phyloP scores from a whole-genome alignment of 2,888 invertebrate genomes.

The Cylindroiulus punctatus region DNA sequence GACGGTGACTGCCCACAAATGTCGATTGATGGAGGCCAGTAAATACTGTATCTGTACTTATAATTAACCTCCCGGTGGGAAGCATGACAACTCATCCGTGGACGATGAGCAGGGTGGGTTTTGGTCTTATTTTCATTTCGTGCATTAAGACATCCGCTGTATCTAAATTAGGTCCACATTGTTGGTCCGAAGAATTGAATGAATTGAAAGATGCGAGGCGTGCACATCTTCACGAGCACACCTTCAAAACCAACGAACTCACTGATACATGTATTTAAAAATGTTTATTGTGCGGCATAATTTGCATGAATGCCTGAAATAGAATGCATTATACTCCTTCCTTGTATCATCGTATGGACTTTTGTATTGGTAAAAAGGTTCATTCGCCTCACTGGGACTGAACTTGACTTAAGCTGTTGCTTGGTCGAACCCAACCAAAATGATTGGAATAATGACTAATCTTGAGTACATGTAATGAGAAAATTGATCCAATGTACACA shows the following conservation, averaged over 20 bases:
- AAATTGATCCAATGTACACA: too few species aligned
- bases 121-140: background rate
- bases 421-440: too few species aligned
- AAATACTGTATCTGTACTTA: background rate
- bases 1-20: background rate
- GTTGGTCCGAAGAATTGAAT: background rate
- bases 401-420: too few species aligned
- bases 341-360: background rate
- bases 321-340: background rate
- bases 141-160: background rate
- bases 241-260: background rate
- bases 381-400: slow-evolving; percentile 8
- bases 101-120: background rate
- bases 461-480: too few species aligned
- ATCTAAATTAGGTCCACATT: background rate
- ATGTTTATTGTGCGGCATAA: background rate
- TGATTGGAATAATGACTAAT: too few species aligned
- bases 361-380: background rate
- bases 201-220: slow-evolving; percentile 1
- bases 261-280: background rate
- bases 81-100: background rate
- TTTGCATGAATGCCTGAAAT: background rate
- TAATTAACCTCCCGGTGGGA: background rate
- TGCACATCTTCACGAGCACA: background rate
- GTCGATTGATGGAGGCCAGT: background rate